These are phyloP conservation scores for Pseudococcus jackbeardsleyi DNA, from an alignment of 2,888 invertebrate genomes.

Conservation along the genomic window DNA sequence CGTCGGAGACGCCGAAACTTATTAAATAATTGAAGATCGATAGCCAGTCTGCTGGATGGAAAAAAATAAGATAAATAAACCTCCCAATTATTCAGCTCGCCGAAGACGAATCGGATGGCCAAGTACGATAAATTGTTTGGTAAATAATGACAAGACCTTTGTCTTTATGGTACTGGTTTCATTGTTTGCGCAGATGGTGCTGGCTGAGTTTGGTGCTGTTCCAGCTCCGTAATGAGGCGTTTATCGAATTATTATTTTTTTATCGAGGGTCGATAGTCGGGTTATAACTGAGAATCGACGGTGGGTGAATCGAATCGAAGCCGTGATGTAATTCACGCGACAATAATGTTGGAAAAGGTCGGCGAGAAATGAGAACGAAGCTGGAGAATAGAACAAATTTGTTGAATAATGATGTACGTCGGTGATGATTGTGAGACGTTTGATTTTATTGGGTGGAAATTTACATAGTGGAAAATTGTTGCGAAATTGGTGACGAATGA, in stretches of 20 bases:
- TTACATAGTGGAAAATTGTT: too few relatives aligned
- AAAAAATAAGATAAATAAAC: neutral
- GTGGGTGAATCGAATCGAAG: neutral
- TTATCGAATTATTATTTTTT: slow-evolving; percentile 44
- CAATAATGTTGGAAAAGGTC: neutral
- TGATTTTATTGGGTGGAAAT: too few relatives aligned
- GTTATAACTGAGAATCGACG: neutral
- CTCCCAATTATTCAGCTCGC: neutral
- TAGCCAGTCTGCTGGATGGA: neutral
- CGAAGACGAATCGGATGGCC: neutral
- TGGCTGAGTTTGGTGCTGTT: neutral
- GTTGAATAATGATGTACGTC: neutral
- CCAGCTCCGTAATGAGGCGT: neutral
- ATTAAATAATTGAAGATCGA: neutral
- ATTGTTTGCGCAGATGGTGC: slow-evolving; percentile 17
- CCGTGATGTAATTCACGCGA: neutral
- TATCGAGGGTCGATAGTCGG: slow-evolving; percentile 14
- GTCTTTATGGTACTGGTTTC: slow-evolving; percentile 49
- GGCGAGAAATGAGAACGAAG: neutral
- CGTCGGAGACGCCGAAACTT: neutral
- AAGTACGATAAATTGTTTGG: slow-evolving; percentile 2
- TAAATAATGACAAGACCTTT: slow-evolving; percentile 45
- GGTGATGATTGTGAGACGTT: neutral
- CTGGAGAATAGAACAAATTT: neutral
- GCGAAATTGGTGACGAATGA: too few relatives aligned